Percentiles rank a stretch among this genome's conserved stretches.
phyloP scores from a whole-genome alignment of 2,888 invertebrate genomes.

The Rhynchonema sp. region DNA sequence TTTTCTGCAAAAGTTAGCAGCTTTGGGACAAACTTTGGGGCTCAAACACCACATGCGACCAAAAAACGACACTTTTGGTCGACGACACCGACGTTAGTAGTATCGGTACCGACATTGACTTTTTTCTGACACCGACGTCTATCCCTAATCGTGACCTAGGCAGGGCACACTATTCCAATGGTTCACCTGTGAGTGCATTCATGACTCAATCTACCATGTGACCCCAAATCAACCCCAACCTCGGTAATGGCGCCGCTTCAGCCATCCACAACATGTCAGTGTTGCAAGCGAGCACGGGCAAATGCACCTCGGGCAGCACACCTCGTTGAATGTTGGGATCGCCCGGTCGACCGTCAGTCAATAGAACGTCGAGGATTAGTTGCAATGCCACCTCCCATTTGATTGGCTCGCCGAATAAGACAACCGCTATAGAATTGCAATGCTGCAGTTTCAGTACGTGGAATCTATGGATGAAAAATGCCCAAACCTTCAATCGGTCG shows the following conservation, averaged over 20 bases:
- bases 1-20: too few species aligned
- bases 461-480: background rate
- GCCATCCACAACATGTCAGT: conserved; percentile 49
- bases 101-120: too few species aligned
- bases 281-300: conserved; percentile 47
- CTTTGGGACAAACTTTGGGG: too few species aligned
- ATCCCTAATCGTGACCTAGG: too few species aligned
- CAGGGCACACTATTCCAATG: too few species aligned
- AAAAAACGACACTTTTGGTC: too few species aligned
- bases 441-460: background rate
- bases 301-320: conserved; percentile 39
- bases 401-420: conserved; percentile 46
- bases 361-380: conserved; percentile 42
- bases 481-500: conserved; percentile 4
- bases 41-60: too few species aligned
- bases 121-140: too few species aligned
- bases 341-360: conserved; percentile 41
- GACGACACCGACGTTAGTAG: too few species aligned
- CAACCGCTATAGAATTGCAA: conserved; percentile 33
- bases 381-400: conserved; percentile 47
- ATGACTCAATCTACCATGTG: too few species aligned
- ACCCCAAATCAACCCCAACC: conserved; percentile 28
- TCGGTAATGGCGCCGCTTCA: conserved; percentile 44
- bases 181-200: too few species aligned
- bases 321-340: conserved; percentile 17